Percentiles rank a stretch among this genome's conserved stretches.
These are phyloP conservation scores for Xerus rutilus DNA, from an alignment of 2,797 vertebrate species.

Conservation along the genomic window DNA sequence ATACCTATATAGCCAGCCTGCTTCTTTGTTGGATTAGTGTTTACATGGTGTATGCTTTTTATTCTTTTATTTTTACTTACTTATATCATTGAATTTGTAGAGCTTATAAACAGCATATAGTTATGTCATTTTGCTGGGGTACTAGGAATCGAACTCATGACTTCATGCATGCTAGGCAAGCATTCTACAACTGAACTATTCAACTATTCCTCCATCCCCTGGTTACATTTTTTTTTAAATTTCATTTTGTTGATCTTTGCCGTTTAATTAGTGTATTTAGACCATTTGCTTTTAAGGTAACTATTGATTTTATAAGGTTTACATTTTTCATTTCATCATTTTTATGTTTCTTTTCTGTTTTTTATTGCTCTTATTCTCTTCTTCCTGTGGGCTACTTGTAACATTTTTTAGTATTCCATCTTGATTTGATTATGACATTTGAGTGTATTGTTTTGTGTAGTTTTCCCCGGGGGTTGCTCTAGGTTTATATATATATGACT, in stretches of 20 bases:
- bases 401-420: slow-evolving; percentile 30
- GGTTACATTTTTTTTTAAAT: no score
- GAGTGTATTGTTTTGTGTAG: background rate
- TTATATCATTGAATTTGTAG: background rate
- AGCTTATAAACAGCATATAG: background rate
- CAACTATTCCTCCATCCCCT: no score
- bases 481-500: background rate
- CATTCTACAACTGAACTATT: no score
- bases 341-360: slow-evolving; percentile 50
- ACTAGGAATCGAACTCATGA: no score
- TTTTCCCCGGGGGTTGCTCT: slow-evolving; percentile 24
- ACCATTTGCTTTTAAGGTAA: slow-evolving; percentile 24
- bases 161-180: no score
- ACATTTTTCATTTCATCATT: slow-evolving; percentile 3
- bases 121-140: background rate
- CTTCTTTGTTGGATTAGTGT: background rate
- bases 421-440: slow-evolving; percentile 53
- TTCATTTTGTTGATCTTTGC: background rate
- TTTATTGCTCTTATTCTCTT: slow-evolving; percentile 12
- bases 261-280: slow-evolving; percentile 28
- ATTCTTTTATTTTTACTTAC: slow-evolving; percentile 33
- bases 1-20: background rate
- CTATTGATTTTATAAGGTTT: background rate
- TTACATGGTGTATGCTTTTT: background rate
- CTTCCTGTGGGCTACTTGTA: slow-evolving; percentile 9